These are phyloP conservation scores for Epistrophella euchroma DNA, from an alignment of 2,888 invertebrate genomes.

Conservation along the genomic window DNA sequence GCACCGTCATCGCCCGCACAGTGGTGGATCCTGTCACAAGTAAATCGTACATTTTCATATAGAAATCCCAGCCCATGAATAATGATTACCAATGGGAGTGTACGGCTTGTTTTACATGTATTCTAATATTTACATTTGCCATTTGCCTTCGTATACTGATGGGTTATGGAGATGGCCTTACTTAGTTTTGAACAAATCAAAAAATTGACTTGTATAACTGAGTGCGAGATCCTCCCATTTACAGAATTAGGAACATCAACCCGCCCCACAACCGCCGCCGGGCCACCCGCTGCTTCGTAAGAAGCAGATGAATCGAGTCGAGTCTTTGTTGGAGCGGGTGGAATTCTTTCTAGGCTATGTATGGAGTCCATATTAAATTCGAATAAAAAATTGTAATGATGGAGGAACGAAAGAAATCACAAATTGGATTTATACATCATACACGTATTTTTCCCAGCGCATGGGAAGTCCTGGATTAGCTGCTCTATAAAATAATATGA, in stretches of 20 bases:
- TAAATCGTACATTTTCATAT: conserved; percentile 75
- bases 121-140: conserved; percentile 68
- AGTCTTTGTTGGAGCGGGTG: conserved; percentile 19
- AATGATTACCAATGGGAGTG: conserved; percentile 73
- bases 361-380: conserved; percentile 67
- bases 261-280: not conserved
- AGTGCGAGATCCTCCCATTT: conserved; percentile 71
- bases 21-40: conserved; percentile 56
- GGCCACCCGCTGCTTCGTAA: not conserved
- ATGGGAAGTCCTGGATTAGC: conserved; percentile 44
- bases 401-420: conserved; percentile 22
- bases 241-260: conserved; percentile 52
- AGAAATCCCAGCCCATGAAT: conserved; percentile 76
- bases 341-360: not conserved
- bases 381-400: not conserved
- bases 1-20: no score
- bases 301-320: conserved; percentile 55
- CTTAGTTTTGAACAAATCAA: conserved; percentile 70
- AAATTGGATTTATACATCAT: conserved; percentile 71
- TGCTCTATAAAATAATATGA: not conserved
- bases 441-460: conserved; percentile 38
- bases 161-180: conserved; percentile 50
- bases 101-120: conserved; percentile 66
- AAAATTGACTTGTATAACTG: conserved; percentile 68
- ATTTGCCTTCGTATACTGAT: conserved; percentile 4